These are phyloP conservation scores for Pygocentrus nattereri DNA, from an alignment of 2,797 vertebrate genomes.

Conservation along the genomic window DNA sequence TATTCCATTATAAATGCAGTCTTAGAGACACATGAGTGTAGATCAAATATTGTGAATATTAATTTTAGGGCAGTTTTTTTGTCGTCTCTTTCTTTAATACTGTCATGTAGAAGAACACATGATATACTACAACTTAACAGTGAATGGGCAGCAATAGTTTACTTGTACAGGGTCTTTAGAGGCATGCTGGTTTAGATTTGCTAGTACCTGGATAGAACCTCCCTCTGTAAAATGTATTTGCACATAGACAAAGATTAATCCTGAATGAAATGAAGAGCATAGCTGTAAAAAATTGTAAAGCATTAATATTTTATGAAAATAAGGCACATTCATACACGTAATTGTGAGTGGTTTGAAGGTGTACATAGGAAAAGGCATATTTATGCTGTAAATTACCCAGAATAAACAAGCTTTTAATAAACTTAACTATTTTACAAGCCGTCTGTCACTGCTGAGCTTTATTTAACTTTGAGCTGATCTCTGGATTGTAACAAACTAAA, in stretches of 20 bases:
- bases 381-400: constrained; percentile 73
- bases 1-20: background rate
- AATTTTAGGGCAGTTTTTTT: constrained; percentile 26
- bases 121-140: constrained; percentile 65
- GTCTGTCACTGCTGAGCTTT: background rate
- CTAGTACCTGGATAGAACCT: constrained; percentile 27
- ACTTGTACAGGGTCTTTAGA: constrained; percentile 60
- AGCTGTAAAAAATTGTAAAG: constrained; percentile 57
- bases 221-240: constrained; percentile 53
- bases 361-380: constrained; percentile 74
- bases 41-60: constrained; percentile 8
- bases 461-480: background rate
- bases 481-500: too few relatives aligned
- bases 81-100: constrained; percentile 49
- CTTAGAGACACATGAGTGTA: background rate
- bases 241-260: constrained; percentile 53
- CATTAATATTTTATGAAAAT: constrained; percentile 58
- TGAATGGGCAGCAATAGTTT: constrained; percentile 66
- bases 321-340: constrained; percentile 63
- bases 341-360: constrained; percentile 55
- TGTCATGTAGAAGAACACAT: constrained; percentile 47
- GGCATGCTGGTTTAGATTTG: constrained; percentile 37
- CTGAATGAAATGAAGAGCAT: constrained; percentile 24
- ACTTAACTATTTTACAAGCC: constrained; percentile 62
- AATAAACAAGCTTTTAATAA: constrained; percentile 75